Percentiles rank a stretch among this genome's conserved stretches.
Evolutionary conservation across 2,113 vertebrate species (phyloP).

Genomic region (Lepisosteus oculatus): DNA sequence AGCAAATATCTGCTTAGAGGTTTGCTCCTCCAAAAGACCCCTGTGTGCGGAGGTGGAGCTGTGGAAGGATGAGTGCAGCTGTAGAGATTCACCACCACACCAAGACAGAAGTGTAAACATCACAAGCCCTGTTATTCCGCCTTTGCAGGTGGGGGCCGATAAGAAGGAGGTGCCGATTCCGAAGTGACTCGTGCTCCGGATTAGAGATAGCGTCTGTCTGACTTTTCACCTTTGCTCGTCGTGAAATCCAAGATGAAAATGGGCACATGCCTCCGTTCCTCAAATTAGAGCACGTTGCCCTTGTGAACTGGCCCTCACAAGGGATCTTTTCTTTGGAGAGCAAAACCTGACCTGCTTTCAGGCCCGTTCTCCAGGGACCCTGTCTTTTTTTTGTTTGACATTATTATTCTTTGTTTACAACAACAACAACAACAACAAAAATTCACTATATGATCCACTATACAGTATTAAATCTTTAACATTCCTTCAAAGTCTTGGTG

Average conservation of each 20-base stretch:
- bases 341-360: too few relatives aligned
- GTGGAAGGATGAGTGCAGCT: constrained; percentile 13
- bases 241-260: constrained; percentile 27
- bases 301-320: too few relatives aligned
- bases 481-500: too few relatives aligned
- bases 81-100: constrained; percentile 34
- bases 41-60: neutral
- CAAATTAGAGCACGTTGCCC: too few relatives aligned
- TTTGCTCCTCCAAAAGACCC: neutral
- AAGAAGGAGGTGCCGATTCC: constrained; percentile 48
- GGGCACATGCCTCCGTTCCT: too few relatives aligned
- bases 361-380: constrained; percentile 16
- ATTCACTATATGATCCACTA: too few relatives aligned
- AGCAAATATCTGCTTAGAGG: constrained; percentile 7
- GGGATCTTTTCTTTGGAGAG: too few relatives aligned
- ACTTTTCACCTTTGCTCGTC: constrained; percentile 37
- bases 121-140: constrained; percentile 39
- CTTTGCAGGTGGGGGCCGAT: constrained; percentile 37
- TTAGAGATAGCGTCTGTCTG: constrained; percentile 42
- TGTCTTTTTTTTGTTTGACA: constrained; percentile 9
- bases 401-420: too few relatives aligned
- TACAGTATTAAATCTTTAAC: too few relatives aligned
- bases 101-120: constrained; percentile 28
- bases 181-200: constrained; percentile 47
- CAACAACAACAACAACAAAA: too few relatives aligned